Evolutionary conservation across 2,113 vertebrate species (phyloP), one percentile per base, ranked within the genome.

Genomic region (Embiotoca jacksoni): DNA sequence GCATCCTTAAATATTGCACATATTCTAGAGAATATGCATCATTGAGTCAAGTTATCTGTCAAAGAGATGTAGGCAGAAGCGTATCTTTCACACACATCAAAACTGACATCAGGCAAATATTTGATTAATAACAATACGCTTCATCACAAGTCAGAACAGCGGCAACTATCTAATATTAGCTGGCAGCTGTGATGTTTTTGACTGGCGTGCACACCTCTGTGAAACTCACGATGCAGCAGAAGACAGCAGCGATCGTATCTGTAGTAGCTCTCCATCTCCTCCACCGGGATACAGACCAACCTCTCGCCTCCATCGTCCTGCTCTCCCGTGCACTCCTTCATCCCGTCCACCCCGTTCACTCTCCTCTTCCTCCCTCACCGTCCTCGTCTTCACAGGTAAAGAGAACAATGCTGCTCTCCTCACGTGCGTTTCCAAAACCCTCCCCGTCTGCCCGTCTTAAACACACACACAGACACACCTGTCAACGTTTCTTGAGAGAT

Each of bases 191-290:
- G 37, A 37, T 7, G 7, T 37, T 11, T 11, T 11, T 44, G 14
- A 49, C 10, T 6, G 41, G 5, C 14, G 9, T 1, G 67, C 33
- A 68, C 67, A 7, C 0, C 55, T 30, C 6, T 0, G 3, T 0
- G 8, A 52, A 61, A 94, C 94, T 94, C 85, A 95, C 94, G 33
- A 0, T 74, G 78, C 60, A 95, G 92, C 71, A 58, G 89, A 23
- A 90, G 82, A 69, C 93, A 95, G 87, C 90, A 76, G 74, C 74
- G 46, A 35, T 31, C 73, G 72, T 91, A 94, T 75, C 75, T 89
- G 89, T 93, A 92, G 89, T 88, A 95, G 63, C 93, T 93, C 90
- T 85, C 54, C 90, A 94, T 92, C 88, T 95, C 94, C 53, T 86
- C 74, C 85, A 91, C 69, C 1, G 92, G 72, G 82, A 95, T 94